Evolutionary conservation across 2,113 vertebrate genomes (phyloP).

Genomic region (Pyrgilauda ruficollis): DNA sequence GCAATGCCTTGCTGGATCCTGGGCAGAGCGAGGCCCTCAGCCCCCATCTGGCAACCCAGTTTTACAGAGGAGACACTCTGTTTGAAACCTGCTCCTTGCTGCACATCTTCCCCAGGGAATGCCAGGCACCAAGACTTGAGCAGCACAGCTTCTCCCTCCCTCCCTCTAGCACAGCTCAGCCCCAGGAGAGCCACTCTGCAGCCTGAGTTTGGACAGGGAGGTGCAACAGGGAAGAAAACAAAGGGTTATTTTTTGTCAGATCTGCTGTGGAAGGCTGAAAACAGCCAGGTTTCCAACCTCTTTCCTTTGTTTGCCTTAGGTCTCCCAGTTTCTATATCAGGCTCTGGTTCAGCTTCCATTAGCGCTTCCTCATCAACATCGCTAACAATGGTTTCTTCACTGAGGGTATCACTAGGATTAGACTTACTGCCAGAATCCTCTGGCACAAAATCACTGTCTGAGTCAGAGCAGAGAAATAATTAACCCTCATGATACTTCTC

Average conservation of each 20-base stretch:
- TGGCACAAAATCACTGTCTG: constrained; percentile 70
- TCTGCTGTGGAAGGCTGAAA: background rate
- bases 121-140: background rate
- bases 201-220: background rate
- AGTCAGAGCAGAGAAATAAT: constrained; percentile 73
- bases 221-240: background rate
- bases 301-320: constrained; percentile 38
- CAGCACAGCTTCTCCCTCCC: background rate
- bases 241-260: background rate
- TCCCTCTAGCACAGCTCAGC: background rate
- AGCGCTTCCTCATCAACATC: constrained; percentile 36
- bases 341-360: constrained; percentile 20
- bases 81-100: background rate
- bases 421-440: constrained; percentile 69
- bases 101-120: background rate
- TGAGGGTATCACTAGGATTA: constrained; percentile 58
- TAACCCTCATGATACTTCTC: constrained; percentile 67
- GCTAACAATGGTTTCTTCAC: constrained; percentile 57
- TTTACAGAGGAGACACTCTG: background rate
- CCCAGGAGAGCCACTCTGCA: constrained; percentile 17
- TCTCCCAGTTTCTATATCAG: constrained; percentile 12
- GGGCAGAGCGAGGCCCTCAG: background rate
- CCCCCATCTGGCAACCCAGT: background rate
- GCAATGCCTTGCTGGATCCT: background rate
- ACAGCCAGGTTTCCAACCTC: constrained; percentile 17